phyloP scores from a whole-genome alignment of 2,113 vertebrate genomes.

The Heliornis fulica region DNA sequence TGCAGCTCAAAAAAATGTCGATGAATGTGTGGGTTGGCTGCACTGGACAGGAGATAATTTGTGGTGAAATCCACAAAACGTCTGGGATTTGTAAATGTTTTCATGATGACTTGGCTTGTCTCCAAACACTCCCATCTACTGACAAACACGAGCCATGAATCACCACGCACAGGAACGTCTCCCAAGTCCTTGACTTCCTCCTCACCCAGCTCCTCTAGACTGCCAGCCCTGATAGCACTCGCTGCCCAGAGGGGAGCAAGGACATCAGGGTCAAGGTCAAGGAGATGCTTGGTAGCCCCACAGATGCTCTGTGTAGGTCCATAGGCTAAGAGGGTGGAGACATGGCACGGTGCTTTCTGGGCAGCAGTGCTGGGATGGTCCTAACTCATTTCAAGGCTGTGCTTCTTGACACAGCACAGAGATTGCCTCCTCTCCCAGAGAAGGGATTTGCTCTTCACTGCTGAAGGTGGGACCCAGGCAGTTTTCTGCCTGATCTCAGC shows the following conservation, averaged over 20 bases:
- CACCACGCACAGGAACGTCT: neutral
- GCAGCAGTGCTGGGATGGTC: neutral
- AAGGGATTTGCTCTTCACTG: neutral
- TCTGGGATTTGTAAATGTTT: constrained; percentile 65
- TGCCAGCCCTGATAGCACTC: neutral
- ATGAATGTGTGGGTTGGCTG: constrained; percentile 16
- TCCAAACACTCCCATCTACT: constrained; percentile 51
- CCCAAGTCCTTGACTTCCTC: constrained; percentile 29
- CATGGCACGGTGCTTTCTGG: neutral
- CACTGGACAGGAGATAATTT: constrained; percentile 29
- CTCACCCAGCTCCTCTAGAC: neutral
- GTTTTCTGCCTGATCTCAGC: neutral
- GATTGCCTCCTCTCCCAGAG: neutral
- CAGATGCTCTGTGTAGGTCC: neutral
- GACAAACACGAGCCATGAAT: constrained; percentile 35
- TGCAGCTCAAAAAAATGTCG: neutral
- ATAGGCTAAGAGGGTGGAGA: neutral
- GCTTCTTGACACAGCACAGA: neutral
- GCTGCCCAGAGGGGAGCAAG: neutral
- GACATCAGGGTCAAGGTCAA: neutral
- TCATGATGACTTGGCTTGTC: constrained; percentile 39
- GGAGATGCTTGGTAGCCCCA: neutral
- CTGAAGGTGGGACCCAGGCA: neutral
- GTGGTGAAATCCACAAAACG: constrained; percentile 52
- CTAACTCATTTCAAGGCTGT: neutral